Base-by-base conservation (phyloP, 2,113 vertebrate genomes). In the Petroica traversi region DNA sequence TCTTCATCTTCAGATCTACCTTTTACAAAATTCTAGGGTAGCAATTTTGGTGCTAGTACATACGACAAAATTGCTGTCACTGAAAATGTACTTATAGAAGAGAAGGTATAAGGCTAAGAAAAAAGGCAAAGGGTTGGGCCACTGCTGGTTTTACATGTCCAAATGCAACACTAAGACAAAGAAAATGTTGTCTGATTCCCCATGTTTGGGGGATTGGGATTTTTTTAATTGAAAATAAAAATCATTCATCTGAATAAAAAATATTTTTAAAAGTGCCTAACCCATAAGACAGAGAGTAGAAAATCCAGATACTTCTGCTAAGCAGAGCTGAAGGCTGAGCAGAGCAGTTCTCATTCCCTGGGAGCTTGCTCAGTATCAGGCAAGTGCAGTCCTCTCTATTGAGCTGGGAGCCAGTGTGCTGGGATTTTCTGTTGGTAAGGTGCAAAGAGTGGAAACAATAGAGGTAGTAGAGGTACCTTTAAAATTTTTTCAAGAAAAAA, bases 181-280 rank as follows among this genome's bases (percentile, higher is more conserved):
- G 20, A 61, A 28, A 71, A 36, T 72, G 67, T 75, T 85, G 20
- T 31, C 57, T 67, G 14, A 71, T 36, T 20, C 3, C 7, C 8
- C 3, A 12, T 3, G 0, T 25, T 8, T 26, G 10, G 7, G 14
- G 2, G 3, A 31, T 59, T n/a, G 36, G 3, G 3, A 8, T 8
- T 54, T 17, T 23, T 38, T 59, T 28, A 18, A 25, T 43, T 13
- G 0, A 23, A 66, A 83, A 73, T n/a, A 71, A 11, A 38, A 25
- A 5, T 22, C 9, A 28, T 43, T 41, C 2, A 7, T 18, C 14
- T 59, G 29, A 61, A 67, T 38, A 11, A 75, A 81, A 43, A 85
- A 46, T 19, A 14, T 78, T 91, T 76, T 16, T 5, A 66, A 51
- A 77, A 62, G 9, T 51, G 3, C 55, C 34, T 28, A 29, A 26